These are phyloP conservation scores for Gephyroberyx darwinii DNA, from an alignment of 2,797 vertebrate genomes.

Conservation along the genomic window DNA sequence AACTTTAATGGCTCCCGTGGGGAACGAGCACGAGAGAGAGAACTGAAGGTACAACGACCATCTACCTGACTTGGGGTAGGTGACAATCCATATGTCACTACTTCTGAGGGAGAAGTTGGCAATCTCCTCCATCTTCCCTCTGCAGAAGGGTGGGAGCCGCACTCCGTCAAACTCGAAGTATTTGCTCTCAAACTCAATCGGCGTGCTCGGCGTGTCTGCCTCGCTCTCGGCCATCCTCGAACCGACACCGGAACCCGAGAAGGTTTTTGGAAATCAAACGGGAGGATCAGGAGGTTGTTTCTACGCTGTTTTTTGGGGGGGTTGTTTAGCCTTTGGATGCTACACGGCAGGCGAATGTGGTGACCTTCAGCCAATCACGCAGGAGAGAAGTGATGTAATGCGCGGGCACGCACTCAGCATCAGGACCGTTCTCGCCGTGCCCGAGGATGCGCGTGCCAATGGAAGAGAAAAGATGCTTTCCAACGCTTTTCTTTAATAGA, in stretches of 20 bases:
- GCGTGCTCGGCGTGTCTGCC: conserved; percentile 95
- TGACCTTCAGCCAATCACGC: conserved; percentile 76
- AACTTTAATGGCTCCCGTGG: conserved; percentile 33
- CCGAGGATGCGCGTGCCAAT: conserved; percentile 24
- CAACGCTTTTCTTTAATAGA: too few relatives aligned
- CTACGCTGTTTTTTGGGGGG: neutral
- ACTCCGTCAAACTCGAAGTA: conserved; percentile 98
- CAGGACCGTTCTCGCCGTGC: conserved; percentile 70
- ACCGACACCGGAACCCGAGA: conserved; percentile 44
- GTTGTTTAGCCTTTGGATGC: conserved; percentile 55
- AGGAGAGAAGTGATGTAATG: conserved; percentile 81
- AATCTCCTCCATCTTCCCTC: conserved; percentile 98
- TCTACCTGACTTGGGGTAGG: conserved; percentile 97
- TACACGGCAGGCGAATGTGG: conserved; percentile 46
- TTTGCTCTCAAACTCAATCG: conserved; percentile 97
- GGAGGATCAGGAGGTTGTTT: neutral
- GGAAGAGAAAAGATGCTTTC: too few relatives aligned
- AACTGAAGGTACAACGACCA: neutral
- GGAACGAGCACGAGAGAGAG: neutral
- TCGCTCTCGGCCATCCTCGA: conserved; percentile 95
- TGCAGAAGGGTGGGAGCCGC: conserved; percentile 97
- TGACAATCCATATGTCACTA: conserved; percentile 97
- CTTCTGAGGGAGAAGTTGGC: conserved; percentile 92
- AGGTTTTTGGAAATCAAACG: conserved; percentile 5
- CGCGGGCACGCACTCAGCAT: conserved; percentile 74